Conservation (phyloP, 2,888 invertebrate species). For the Melieria picta region DNA sequence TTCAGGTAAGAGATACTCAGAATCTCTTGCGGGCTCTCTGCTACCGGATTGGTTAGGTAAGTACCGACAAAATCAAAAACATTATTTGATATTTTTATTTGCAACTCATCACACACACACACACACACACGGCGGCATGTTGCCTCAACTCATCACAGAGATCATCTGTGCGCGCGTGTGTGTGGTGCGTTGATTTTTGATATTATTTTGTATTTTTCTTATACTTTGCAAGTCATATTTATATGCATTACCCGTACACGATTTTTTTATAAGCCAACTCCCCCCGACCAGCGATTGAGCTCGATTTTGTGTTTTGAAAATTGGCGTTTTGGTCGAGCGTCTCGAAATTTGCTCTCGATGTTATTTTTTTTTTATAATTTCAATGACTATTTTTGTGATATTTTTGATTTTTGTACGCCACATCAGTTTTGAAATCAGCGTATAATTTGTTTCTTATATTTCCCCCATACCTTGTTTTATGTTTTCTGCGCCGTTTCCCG, state of each 20-base stretch:
- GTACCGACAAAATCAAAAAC: slow-evolving; percentile 51
- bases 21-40: slow-evolving; percentile 68
- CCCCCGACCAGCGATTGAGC: no score
- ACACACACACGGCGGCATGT: no score
- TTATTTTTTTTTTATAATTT: neutral
- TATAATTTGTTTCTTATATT: no score
- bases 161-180: no score
- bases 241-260: neutral
- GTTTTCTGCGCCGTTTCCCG: no score
- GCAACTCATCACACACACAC: neutral
- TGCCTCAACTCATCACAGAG: no score
- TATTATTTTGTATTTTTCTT: slow-evolving; percentile 45
- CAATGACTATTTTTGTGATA: neutral
- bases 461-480: no score
- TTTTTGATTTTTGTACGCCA: neutral
- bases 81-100: slow-evolving; percentile 16
- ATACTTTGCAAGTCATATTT: slow-evolving; percentile 51
- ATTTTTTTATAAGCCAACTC: no score
- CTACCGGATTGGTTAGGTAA: slow-evolving; percentile 68
- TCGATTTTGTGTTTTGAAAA: neutral
- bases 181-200: slow-evolving; percentile 39
- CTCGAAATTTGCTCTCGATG: neutral
- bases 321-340: neutral
- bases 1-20: slow-evolving; percentile 68
- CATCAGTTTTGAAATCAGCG: neutral